phyloP scores from a whole-genome alignment of 2,113 vertebrate genomes.

The Macrotis lagotis region DNA sequence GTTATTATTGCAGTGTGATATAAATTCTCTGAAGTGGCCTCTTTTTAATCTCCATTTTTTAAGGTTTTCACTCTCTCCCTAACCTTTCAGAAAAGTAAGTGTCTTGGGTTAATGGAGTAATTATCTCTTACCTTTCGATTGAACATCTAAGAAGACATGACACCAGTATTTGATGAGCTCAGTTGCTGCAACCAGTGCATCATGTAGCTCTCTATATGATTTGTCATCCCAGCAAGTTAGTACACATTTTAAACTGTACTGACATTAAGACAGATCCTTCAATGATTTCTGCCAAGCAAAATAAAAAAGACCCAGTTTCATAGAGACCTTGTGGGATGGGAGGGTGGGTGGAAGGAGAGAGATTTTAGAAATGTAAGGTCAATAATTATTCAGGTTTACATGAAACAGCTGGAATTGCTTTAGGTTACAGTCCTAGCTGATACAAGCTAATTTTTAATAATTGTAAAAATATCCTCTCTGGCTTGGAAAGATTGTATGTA shows the following conservation, averaged over 20 bases:
- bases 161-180: background rate
- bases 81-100: background rate
- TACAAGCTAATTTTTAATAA: slow-evolving; percentile 69
- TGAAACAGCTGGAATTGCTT: slow-evolving; percentile 77
- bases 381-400: slow-evolving; percentile 70
- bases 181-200: background rate
- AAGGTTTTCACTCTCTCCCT: background rate
- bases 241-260: background rate
- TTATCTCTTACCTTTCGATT: background rate
- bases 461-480: slow-evolving; percentile 55
- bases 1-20: background rate
- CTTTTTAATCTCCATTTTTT: background rate
- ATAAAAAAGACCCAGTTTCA: slow-evolving; percentile 67
- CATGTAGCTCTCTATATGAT: background rate
- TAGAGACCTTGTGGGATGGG: slow-evolving; percentile 50
- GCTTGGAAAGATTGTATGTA: slow-evolving; percentile 58
- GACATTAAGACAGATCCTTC: slow-evolving; percentile 72
- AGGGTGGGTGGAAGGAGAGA: slow-evolving; percentile 11
- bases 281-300: slow-evolving; percentile 73
- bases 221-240: background rate
- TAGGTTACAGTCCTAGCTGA: slow-evolving; percentile 66
- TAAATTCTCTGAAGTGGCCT: background rate
- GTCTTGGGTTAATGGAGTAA: background rate
- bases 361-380: slow-evolving; percentile 68
- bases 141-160: background rate